Percentiles rank a stretch among this genome's conserved stretches.
Evolutionary conservation across 2,113 vertebrate species (phyloP).

Genomic region (Saguinus imperator): DNA sequence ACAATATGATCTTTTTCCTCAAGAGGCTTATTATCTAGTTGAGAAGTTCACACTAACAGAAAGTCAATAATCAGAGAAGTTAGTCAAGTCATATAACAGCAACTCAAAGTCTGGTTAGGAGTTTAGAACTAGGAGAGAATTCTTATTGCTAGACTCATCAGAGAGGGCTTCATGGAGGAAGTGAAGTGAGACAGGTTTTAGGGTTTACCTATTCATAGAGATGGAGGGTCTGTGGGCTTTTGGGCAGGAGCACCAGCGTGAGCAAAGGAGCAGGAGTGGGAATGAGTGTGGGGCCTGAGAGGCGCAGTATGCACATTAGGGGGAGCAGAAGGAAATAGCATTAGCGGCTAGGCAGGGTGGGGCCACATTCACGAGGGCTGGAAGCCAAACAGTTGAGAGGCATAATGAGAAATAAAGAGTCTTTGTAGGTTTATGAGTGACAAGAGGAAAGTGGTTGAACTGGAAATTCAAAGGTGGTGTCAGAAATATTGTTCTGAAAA

Average conservation of each 20-base stretch:
- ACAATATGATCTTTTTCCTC: not conserved
- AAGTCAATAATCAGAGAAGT: not conserved
- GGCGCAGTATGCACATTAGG: not conserved
- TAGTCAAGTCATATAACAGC: not conserved
- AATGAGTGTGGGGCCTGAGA: not conserved
- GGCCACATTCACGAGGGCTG: not conserved
- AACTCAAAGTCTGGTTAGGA: not conserved
- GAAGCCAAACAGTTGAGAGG: conserved; percentile 46
- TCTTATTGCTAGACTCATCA: not conserved
- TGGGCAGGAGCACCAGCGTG: not conserved
- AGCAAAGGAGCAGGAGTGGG: not conserved
- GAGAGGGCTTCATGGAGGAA: not conserved
- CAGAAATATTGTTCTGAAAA: conserved; percentile 53
- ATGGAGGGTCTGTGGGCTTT: not conserved
- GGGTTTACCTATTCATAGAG: not conserved
- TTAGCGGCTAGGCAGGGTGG: not conserved
- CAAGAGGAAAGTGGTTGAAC: conserved; percentile 68
- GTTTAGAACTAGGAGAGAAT: not conserved
- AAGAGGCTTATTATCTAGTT: not conserved
- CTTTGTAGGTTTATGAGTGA: conserved; percentile 64
- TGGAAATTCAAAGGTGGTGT: conserved; percentile 75
- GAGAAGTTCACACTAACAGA: not conserved
- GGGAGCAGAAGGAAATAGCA: not conserved
- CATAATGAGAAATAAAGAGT: conserved; percentile 54
- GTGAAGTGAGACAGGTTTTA: not conserved